Evolutionary conservation across 2,888 invertebrate species (phyloP).

Genomic region (Anticlea derivata): DNA sequence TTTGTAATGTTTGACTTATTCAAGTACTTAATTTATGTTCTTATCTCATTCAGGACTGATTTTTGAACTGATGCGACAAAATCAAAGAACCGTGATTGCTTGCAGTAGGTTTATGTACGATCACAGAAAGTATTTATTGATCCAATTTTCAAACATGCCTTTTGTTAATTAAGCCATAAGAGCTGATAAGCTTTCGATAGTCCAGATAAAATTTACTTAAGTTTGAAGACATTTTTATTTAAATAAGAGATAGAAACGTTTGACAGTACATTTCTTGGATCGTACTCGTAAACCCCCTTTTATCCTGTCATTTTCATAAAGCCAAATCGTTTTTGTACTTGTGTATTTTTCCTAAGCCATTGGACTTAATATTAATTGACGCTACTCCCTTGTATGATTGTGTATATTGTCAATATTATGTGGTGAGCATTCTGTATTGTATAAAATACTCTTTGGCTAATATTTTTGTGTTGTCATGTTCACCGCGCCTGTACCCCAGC

Average conservation of each 20-base stretch:
- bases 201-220: slow-evolving; percentile 15
- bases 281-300: slow-evolving; percentile 58
- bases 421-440: slow-evolving; percentile 52
- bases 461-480: slow-evolving; percentile 41
- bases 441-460: slow-evolving; percentile 46
- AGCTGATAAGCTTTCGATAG: slow-evolving; percentile 24
- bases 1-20: slow-evolving; percentile 54
- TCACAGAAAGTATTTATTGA: slow-evolving; percentile 22
- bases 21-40: slow-evolving; percentile 51
- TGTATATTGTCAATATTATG: slow-evolving; percentile 51
- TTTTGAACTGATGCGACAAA: slow-evolving; percentile 43
- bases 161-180: slow-evolving; percentile 11
- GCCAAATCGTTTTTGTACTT: slow-evolving; percentile 34
- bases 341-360: slow-evolving; percentile 37
- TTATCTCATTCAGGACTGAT: slow-evolving; percentile 45
- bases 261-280: slow-evolving; percentile 23
- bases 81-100: slow-evolving; percentile 55
- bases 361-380: slow-evolving; percentile 33
- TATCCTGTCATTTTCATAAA: slow-evolving; percentile 71
- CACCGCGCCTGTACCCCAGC: slow-evolving; percentile 42
- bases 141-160: slow-evolving; percentile 10
- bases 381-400: slow-evolving; percentile 49
- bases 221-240: slow-evolving; percentile 19
- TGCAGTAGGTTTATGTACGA: slow-evolving; percentile 52
- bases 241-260: slow-evolving; percentile 12